Percentiles rank a stretch among this genome's conserved stretches.
These are phyloP conservation scores for Spondyliosoma cantharus DNA, from an alignment of 2,797 vertebrate genomes.

Conservation along the genomic window DNA sequence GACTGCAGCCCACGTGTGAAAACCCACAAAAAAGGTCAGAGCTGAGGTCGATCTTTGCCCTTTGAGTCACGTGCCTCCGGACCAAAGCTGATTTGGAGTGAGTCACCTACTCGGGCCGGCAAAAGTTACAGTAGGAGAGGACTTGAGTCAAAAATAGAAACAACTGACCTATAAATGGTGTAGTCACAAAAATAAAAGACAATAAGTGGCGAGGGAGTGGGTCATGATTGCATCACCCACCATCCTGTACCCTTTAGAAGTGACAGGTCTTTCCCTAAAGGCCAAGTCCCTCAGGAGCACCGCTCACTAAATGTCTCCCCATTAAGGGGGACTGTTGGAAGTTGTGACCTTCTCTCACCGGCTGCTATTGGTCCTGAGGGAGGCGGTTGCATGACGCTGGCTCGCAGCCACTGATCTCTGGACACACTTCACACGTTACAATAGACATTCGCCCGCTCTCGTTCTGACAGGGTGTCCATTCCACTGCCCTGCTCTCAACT, in stretches of 20 bases:
- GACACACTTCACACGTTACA: conserved; percentile 48
- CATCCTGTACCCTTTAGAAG: conserved; percentile 62
- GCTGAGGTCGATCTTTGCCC: conserved; percentile 27
- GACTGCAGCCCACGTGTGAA: neutral
- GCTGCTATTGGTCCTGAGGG: conserved; percentile 44
- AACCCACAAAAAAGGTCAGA: conserved; percentile 14
- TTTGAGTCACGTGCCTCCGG: neutral
- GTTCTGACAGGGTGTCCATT: conserved; percentile 28
- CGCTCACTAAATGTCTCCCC: conserved; percentile 59
- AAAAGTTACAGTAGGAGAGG: neutral
- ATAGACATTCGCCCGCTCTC: conserved; percentile 21
- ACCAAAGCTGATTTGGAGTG: conserved; percentile 2
- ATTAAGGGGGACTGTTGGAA: conserved; percentile 49
- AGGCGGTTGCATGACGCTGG: conserved; percentile 46
- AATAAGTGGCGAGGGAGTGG: conserved; percentile 47
- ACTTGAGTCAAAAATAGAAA: conserved; percentile 34
- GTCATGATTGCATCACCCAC: conserved; percentile 15
- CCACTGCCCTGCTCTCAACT: neutral
- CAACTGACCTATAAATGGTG: conserved; percentile 26
- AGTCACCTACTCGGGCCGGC: neutral
- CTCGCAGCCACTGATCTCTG: conserved; percentile 43
- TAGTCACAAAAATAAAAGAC: conserved; percentile 19
- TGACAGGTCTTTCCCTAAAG: conserved; percentile 57
- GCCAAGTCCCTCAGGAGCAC: conserved; percentile 53
- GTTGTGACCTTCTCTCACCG: conserved; percentile 65